Evolutionary conservation across 1,140 invertebrate genomes (phyloP), one percentile per base, ranked within the genome.

Genomic region (Aphidius ervi): DNA sequence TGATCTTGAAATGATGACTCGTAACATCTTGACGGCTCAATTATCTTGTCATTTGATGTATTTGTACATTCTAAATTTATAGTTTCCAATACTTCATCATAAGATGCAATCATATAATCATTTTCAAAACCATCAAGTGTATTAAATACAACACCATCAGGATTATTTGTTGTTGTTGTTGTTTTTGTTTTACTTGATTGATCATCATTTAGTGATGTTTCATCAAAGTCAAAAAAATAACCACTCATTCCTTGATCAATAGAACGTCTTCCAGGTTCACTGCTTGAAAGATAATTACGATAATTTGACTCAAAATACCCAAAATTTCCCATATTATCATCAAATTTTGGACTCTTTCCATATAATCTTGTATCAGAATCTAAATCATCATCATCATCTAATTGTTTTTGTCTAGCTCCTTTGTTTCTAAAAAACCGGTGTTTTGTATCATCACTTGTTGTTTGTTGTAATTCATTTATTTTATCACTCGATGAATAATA

Each of bases 311-410:
- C 61, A 31, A 65, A 63, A n/a, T 59, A 58, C 7, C 58, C 52
- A 47, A 59, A 68, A 50, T 65, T 70, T 4, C 67, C 71, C 9
- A 76, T 64, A 20, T 75, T 74, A 9, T 76, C 75, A 56, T 80
- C 78, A 62, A 80, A 80, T 50, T 79, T 78, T 3, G 77, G 78
- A 59, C 78, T 80, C 67, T 80, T 80, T 9, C 77, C 78, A 55
- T 79, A 78, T 37, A 77, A 69, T 54, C 74, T 69, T 1, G 71
- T 72, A 46, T 76, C 74, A 5, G 70, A 69, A 48, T 78, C 76
- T 5, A 72, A 56, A 59, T 79, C 77, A 56, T 73, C 72, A 56
- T 73, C 72, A 42, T 78, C 71, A 39, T 78, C 74, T n/a, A 74
- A 52, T 47, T 75, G 74, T 62, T 76, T 79, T 56, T 78, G 77